Evolutionary conservation across 2,888 invertebrate species (phyloP), one percentile per base, ranked within the genome.

Genomic region (Carpatolechia fugitivella): DNA sequence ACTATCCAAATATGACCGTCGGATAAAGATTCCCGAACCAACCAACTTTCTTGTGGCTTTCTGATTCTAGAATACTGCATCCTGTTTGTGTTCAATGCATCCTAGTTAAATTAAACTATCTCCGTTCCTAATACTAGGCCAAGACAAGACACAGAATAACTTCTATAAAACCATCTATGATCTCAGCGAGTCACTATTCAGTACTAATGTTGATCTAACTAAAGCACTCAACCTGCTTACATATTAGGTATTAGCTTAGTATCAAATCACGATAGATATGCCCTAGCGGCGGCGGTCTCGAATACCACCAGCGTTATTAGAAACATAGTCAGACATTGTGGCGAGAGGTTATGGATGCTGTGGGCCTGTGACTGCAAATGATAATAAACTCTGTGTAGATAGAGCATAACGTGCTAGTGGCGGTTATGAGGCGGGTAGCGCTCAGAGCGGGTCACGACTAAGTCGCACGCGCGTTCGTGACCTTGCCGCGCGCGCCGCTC

Each of bases 401-500:
- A 72, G 66, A 61, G 64, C 61, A 72, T 79, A 65, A 79, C 77
- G 68, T 80, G 78, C 71, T 76, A 80, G 70, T 85, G 66, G 78
- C 64, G 58, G 66, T 65, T 76, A 70, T 61, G 74, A 74, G 65
- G 72, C 55, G 60, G 66, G 70, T 60, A 62, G 72, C 70, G 83
- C 82, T 1, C 18, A 5, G 87, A 85, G 78, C 91, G 86, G 89
- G 91, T 91, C 90, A 89, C 90, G 88, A 89, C 80, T 80, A 76
- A 77, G 73, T 78, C 80, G 86, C 87, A 88, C 88, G 89, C 88
- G 88, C 85, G 89, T 82, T 89, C 89, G 85, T 90, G 90, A 90
- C 90, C 90, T 90, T 90, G 90, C 84, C 80, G 84, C 82, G 83
- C 80, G 83, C 83, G 82, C 84, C 74, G 79, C 73, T 69, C 81